Evolutionary conservation across 1,140 invertebrate species (phyloP), one percentile per base, ranked within the genome.

Genomic region (Stenopsyche tienmushanensis): DNA sequence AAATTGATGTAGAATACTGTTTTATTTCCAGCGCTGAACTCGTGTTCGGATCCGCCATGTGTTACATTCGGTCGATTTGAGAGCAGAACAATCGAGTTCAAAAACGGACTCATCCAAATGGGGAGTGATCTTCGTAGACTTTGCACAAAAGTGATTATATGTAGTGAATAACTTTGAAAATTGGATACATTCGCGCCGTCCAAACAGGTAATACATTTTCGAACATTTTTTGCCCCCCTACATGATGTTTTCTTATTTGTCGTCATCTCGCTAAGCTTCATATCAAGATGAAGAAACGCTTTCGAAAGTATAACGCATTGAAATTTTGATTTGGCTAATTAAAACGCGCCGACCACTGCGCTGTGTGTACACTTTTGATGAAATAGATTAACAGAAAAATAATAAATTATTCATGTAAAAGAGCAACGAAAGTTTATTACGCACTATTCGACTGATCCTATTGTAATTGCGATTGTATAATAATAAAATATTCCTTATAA

Each of bases 401-500:
- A 47, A 47, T 47, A 47, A 47, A 13, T 47, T 20, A 47, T 20
- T 47, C 44, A 20, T 15, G 44, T 7, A 9, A 39, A n/a, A n/a
- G n/a, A n/a, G 5, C 17, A 20, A 58, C 39, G 55, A 58, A 58
- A 58, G 55, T 58, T 60, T 60, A 47, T 60, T 60, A 60, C 57
- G 42, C 13, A 47, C n/a, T 7, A 5, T 34, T 2, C 57, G 42
- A 54, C 9, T 23, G 54, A 23, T 57, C 15, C 42, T 42, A 42
- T 60, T 18, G 23, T 60, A 21, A 47, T 47, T 18, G 57, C 57
- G 25, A 34, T 60, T 60, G 42, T 60, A 60, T 60, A 60, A 60
- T 26, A 34, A 34, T 34, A 34, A 13, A n/a, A n/a, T n/a, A n/a
- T n/a, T n/a, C n/a, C n/a, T n/a, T n/a, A n/a, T n/a, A n/a, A n/a